Conservation (phyloP, 1,140 invertebrate genomes). For the Bradysia coprophila region DNA sequence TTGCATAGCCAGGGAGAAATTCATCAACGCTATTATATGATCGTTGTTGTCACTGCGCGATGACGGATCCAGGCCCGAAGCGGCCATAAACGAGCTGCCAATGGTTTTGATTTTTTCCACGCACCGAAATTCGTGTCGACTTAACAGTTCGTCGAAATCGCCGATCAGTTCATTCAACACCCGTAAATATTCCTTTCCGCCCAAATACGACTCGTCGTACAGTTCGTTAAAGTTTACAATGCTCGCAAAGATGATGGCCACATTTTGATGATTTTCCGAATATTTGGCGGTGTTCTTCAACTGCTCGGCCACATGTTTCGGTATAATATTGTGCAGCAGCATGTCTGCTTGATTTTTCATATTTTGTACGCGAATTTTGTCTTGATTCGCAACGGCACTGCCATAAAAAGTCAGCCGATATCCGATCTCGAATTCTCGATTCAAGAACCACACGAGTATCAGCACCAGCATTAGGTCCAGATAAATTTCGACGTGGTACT, state of each 20-base stretch:
- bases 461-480: conserved; percentile 61
- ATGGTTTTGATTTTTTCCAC: conserved; percentile 98
- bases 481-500: conserved; percentile 45
- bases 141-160: conserved; percentile 86
- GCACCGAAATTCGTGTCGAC: conserved; percentile 60
- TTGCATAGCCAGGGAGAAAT: conserved; percentile 77
- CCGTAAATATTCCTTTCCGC: conserved; percentile 79
- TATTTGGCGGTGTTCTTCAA: conserved; percentile 87
- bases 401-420: conserved; percentile 87
- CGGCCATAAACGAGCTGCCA: conserved; percentile 94
- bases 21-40: conserved; percentile 71
- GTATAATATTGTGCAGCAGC: conserved; percentile 91
- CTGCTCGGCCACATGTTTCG: conserved; percentile 81
- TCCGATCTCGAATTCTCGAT: conserved; percentile 87
- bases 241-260: conserved; percentile 86
- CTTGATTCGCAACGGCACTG: conserved; percentile 70
- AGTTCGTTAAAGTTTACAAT: conserved; percentile 93
- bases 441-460: conserved; percentile 76
- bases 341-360: conserved; percentile 92
- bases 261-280: conserved; percentile 85
- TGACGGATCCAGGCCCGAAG: conserved; percentile 75
- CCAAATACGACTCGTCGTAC: conserved; percentile 88
- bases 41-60: conserved; percentile 44
- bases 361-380: conserved; percentile 63
- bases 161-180: conserved; percentile 89